Percentiles rank a stretch among this genome's conserved stretches.
Evolutionary conservation across 1,140 invertebrate species (phyloP).

Genomic region (Paraescarpia echinospica): DNA sequence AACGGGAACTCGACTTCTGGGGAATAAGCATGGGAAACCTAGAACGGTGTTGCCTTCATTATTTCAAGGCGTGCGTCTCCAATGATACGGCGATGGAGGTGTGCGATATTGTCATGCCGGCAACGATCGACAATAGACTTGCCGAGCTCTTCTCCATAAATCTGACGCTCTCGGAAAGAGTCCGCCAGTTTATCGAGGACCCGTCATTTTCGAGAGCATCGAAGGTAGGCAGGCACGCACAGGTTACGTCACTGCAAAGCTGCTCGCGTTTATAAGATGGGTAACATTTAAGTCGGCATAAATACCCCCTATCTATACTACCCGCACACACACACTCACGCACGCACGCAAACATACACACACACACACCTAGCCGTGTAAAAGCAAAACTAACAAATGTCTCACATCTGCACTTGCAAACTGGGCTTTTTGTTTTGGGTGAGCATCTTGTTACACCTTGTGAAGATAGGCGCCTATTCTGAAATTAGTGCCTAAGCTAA

Average conservation of each 20-base stretch:
- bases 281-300: too few relatives aligned
- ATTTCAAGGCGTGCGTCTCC: not conserved
- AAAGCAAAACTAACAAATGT: too few relatives aligned
- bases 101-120: not conserved
- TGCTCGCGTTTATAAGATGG: too few relatives aligned
- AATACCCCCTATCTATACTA: too few relatives aligned
- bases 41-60: constrained; percentile 50
- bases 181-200: not conserved
- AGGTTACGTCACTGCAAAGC: not conserved
- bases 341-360: too few relatives aligned
- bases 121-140: not conserved
- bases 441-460: not conserved
- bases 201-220: not conserved
- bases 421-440: not conserved
- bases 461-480: too few relatives aligned
- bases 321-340: too few relatives aligned
- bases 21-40: constrained; percentile 54
- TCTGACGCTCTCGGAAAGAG: not conserved
- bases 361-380: too few relatives aligned
- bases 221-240: not conserved
- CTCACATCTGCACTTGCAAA: not conserved
- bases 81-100: not conserved
- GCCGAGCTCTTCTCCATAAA: not conserved
- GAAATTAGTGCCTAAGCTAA: too few relatives aligned
- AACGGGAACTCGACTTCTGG: constrained; percentile 60